Conservation (phyloP, 2,888 invertebrate species). For the Dinocampus coccinellae region DNA sequence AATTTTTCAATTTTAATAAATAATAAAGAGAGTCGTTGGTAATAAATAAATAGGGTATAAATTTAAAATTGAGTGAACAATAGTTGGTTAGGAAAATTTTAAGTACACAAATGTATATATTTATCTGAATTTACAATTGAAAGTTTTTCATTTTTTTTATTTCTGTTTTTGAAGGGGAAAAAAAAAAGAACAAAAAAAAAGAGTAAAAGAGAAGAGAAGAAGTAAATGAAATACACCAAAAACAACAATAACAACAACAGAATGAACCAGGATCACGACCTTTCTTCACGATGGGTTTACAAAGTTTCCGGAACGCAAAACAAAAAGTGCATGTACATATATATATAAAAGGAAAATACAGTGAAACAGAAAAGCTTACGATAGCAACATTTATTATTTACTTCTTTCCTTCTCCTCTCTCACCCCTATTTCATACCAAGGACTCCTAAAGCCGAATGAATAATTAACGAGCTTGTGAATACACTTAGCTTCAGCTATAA, state of each 20-base stretch:
- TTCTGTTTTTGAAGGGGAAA: too few species aligned
- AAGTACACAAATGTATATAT: too few species aligned
- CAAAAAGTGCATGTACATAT: neutral
- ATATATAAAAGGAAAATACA: neutral
- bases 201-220: neutral
- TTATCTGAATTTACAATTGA: neutral
- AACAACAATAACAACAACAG: conserved; percentile 17
- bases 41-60: too few species aligned
- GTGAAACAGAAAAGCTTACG: conserved; percentile 30
- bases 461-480: conserved; percentile 35
- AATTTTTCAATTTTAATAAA: too few species aligned
- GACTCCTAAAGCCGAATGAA: conserved; percentile 35
- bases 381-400: conserved; percentile 38
- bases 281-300: neutral
- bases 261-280: conserved; percentile 13
- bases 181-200: neutral
- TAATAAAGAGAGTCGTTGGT: too few species aligned
- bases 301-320: conserved; percentile 20
- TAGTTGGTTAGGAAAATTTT: too few species aligned
- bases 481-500: conserved; percentile 12
- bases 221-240: conserved; percentile 22
- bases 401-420: too few species aligned
- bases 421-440: conserved; percentile 31
- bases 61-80: too few species aligned
- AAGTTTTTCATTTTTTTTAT: neutral